phyloP scores from a whole-genome alignment of 2,888 invertebrate genomes.

The Scaeva pyrastri region DNA sequence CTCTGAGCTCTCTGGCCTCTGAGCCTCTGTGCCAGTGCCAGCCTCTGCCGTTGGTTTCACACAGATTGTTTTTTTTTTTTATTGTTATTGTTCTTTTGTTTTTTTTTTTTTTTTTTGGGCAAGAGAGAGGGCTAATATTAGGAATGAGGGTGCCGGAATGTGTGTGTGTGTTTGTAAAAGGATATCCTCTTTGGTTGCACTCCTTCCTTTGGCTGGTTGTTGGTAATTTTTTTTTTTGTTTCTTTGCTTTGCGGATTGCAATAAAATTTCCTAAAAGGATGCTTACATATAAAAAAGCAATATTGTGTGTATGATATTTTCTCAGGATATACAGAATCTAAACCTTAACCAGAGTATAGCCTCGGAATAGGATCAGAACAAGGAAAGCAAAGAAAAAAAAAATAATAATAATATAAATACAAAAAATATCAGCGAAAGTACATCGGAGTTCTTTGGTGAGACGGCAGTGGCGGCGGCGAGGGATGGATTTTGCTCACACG shows the following conservation, averaged over 20 bases:
- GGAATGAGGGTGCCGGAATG: not conserved
- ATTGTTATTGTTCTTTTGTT: constrained; percentile 22
- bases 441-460: constrained; percentile 25
- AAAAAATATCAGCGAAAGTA: constrained; percentile 61
- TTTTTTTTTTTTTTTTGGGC: no score
- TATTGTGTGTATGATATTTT: constrained; percentile 70
- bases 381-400: constrained; percentile 28
- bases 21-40: not conserved
- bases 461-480: not conserved
- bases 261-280: constrained; percentile 76
- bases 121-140: not conserved
- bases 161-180: constrained; percentile 26
- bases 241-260: constrained; percentile 68
- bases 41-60: constrained; percentile 53
- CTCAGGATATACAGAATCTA: constrained; percentile 28
- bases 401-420: constrained; percentile 28
- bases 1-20: constrained; percentile 46
- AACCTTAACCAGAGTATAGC: constrained; percentile 38
- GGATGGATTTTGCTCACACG: constrained; percentile 62
- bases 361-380: not conserved
- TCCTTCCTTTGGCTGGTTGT: constrained; percentile 29
- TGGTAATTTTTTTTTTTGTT: constrained; percentile 18
- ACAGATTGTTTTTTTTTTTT: constrained; percentile 62
- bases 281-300: constrained; percentile 73
- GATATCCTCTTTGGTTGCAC: constrained; percentile 61